Percentiles rank a stretch among this genome's conserved stretches.
These are phyloP conservation scores for Phaedon cochleariae DNA, from an alignment of 2,888 invertebrate genomes.

Conservation along the genomic window DNA sequence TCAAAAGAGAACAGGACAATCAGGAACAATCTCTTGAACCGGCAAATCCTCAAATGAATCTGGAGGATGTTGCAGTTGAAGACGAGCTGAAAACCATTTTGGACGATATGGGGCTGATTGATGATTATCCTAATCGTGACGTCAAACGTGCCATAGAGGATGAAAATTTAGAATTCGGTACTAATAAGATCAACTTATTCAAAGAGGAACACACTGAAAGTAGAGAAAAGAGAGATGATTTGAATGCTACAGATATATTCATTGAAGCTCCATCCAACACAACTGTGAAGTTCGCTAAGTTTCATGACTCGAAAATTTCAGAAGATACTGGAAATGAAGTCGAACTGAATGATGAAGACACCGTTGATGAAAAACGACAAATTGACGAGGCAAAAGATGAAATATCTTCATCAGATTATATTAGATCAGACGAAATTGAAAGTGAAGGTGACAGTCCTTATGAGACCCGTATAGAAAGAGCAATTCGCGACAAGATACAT, in stretches of 20 bases:
- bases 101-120: conserved; percentile 51
- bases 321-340: not conserved
- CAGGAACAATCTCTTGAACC: not conserved
- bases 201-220: conserved; percentile 34
- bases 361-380: not conserved
- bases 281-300: not conserved
- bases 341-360: conserved; percentile 8
- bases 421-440: not conserved
- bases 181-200: conserved; percentile 43
- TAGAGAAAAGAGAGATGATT: conserved; percentile 19
- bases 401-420: conserved; percentile 7
- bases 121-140: conserved; percentile 41
- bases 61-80: conserved; percentile 37
- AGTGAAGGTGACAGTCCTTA: conserved; percentile 27
- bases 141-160: conserved; percentile 44
- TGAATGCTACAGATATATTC: not conserved
- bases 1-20: conserved; percentile 31
- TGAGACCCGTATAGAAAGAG: conserved; percentile 47
- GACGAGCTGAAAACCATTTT: conserved; percentile 46
- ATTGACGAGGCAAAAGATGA: not conserved
- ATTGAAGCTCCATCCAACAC: not conserved
- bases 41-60: not conserved
- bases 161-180: conserved; percentile 46
- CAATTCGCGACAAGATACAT: conserved; percentile 49
- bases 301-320: not conserved